These are phyloP conservation scores for Chiroxiphia lanceolata DNA, from an alignment of 2,797 vertebrate genomes.

Conservation along the genomic window DNA sequence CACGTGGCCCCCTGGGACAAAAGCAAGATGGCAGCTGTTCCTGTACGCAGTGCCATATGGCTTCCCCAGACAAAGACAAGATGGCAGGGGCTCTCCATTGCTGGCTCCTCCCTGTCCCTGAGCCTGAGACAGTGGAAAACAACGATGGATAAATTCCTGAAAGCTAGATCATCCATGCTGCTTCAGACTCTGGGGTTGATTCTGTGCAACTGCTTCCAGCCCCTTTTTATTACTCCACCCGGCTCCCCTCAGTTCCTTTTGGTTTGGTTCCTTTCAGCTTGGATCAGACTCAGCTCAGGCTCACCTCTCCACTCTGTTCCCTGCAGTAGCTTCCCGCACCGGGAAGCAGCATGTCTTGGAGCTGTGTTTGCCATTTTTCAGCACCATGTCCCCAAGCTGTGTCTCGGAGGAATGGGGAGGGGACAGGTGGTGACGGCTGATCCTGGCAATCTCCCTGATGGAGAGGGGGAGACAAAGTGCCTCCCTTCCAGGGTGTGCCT, in stretches of 20 bases:
- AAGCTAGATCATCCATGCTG: background rate
- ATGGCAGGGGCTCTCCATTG: background rate
- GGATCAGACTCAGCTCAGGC: too few relatives aligned
- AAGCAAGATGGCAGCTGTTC: background rate
- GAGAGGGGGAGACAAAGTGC: background rate
- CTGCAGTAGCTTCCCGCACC: accelerated
- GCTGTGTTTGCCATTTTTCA: background rate
- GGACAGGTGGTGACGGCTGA: accelerated
- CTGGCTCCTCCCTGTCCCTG: too few relatives aligned
- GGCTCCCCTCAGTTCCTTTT: background rate
- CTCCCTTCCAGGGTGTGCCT: background rate
- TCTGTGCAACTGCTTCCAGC: background rate
- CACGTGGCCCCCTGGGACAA: accelerated
- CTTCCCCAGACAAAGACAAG: background rate
- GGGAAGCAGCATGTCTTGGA: background rate
- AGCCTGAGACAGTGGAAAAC: background rate
- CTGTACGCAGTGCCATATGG: background rate
- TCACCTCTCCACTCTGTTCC: background rate
- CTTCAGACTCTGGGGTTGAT: background rate
- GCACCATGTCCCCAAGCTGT: background rate
- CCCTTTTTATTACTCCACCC: background rate
- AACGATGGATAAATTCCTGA: background rate
- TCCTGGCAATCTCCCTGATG: background rate
- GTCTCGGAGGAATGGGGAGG: background rate
- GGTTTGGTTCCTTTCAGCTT: too few relatives aligned